Base-by-base conservation (phyloP, 2,888 invertebrate species). In the Lordiphosa fenestrarum region DNA sequence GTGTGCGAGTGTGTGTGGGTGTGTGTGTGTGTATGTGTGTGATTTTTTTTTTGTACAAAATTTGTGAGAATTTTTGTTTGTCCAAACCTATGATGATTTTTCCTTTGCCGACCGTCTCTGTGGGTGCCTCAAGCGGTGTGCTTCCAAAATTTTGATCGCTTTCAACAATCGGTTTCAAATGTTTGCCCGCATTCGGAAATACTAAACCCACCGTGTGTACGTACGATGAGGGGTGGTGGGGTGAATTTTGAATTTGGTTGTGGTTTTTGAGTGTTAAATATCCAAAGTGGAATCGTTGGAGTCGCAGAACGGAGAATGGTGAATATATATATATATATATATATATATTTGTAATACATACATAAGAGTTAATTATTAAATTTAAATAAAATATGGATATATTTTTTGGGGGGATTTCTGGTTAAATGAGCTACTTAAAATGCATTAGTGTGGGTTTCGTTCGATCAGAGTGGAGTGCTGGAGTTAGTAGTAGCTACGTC, bases 81-180 rank as follows among this genome's bases (percentile, higher is more conserved):
- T 85, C 85, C 89, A 88, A 87, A 91, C 91, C 91, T 91, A 91
- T 91, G 73, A 91, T 90, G 86, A 91, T 89, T 90, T 90, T 91
- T 88, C 90, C 90, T 85, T 80, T 87, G 77, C 87, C 86, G 80
- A 85, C 83, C 71, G 83, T 38, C 47, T 52, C 66, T 25, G 52
- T 46, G 46, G 73, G 58, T 50, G 71, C 62, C 51, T 72, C 73
- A 71, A 66, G 61, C 69, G 59, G 57, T 58, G 74, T 59, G 72
- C 69, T 76, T 74, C 82, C 83, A 74, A 74, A 73, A 71, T 68
- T 66, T 66, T 73, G 78, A 57, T 88, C 87, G 65, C 72, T 86
- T 83, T 87, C 88, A 72, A 87, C 76, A 76, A 86, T 86, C 53
- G 87, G 81, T 64, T 80, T 75, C 76, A 87, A 81, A 61, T 84